These are phyloP conservation scores for Zootermopsis nevadensis DNA, from an alignment of 2,888 invertebrate species.

Conservation along the genomic window DNA sequence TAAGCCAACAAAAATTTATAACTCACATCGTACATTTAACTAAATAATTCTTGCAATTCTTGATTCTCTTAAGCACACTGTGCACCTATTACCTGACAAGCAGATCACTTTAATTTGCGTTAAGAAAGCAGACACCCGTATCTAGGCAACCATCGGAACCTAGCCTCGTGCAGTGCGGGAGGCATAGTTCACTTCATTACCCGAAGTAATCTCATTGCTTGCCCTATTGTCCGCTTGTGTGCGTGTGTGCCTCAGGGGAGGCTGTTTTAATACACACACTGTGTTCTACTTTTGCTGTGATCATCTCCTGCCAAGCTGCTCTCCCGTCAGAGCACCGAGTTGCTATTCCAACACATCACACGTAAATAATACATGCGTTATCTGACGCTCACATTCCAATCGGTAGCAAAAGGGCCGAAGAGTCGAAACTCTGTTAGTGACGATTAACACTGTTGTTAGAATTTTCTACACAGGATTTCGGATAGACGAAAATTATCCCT, in stretches of 20 bases:
- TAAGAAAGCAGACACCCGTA: background rate
- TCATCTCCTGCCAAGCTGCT: background rate
- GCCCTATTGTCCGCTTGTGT: slow-evolving; percentile 6
- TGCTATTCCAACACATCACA: background rate
- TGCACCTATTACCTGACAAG: too few species aligned
- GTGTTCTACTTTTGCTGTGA: background rate
- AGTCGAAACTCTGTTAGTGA: background rate
- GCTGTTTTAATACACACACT: slow-evolving; percentile 3
- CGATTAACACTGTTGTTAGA: background rate
- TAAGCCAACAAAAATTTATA: too few species aligned
- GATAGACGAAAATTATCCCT: too few species aligned
- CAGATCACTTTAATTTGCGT: too few species aligned
- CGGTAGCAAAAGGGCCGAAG: background rate
- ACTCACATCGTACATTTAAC: too few species aligned
- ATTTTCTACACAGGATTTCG: too few species aligned
- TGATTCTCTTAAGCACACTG: too few species aligned
- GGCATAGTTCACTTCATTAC: background rate
- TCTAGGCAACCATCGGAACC: background rate
- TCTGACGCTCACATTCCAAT: background rate
- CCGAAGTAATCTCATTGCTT: background rate
- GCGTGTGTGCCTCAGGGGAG: background rate
- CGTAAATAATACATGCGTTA: background rate
- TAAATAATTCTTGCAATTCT: too few species aligned
- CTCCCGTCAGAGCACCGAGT: too few species aligned
- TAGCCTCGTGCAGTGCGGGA: background rate